Conservation (phyloP, 2,797 vertebrate species). For the Crocodylus rhombifer region DNA sequence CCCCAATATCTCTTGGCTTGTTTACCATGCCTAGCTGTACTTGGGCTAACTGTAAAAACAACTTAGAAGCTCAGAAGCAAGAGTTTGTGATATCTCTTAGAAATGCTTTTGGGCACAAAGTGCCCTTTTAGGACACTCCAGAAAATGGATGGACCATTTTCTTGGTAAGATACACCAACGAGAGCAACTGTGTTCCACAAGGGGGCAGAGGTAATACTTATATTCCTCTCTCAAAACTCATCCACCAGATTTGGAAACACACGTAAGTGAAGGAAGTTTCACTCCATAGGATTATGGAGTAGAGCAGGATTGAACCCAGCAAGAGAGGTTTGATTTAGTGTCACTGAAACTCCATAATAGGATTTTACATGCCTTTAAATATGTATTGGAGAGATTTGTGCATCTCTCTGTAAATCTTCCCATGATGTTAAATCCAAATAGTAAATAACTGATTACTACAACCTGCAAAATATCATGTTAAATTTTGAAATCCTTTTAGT, state of each 20-base stretch:
- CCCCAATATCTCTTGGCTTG: not conserved
- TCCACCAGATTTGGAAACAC: not conserved
- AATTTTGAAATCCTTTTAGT: conserved; percentile 8
- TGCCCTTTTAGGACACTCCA: not conserved
- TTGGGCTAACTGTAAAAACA: not conserved
- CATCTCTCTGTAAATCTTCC: not conserved
- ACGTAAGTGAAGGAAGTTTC: not conserved
- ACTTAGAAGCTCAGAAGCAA: not conserved
- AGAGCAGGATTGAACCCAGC: not conserved
- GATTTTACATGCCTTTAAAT: not conserved
- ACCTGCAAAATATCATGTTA: not conserved
- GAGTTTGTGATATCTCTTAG: too few species aligned
- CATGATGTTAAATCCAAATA: conserved; percentile 2
- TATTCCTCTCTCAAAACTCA: not conserved
- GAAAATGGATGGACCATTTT: not conserved
- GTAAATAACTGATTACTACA: not conserved
- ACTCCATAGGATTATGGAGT: not conserved
- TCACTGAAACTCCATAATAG: not conserved
- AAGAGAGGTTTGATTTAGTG: not conserved
- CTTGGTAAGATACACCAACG: accelerated
- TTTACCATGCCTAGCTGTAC: not conserved
- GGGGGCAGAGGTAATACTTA: not conserved
- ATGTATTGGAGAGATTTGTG: not conserved
- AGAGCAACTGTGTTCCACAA: not conserved
- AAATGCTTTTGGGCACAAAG: too few species aligned